Evolutionary conservation across 1,140 invertebrate species (phyloP), one percentile per base, ranked within the genome.

Genomic region (Cydia splendana): DNA sequence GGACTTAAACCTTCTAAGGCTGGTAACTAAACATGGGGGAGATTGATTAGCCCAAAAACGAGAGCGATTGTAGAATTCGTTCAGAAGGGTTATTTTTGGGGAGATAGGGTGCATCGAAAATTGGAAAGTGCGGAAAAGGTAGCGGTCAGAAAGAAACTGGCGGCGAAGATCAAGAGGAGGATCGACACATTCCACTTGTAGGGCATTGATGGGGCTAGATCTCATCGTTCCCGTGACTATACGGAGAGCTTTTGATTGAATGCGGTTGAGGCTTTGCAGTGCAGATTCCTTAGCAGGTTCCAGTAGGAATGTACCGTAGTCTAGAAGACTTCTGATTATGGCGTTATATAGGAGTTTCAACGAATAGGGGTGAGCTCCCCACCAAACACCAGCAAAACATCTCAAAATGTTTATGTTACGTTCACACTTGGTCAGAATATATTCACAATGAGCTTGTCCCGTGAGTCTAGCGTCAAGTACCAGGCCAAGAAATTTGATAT

Each of bases 271-370:
- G 76, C 78, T 81, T 18, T 79, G 65, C 0, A 80, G 53, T 2
- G 65, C 30, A 67, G 12, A 15, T 53, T 45, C 62, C 65, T 73
- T 82, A 62, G 74, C 75, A 4, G 71, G 75, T 3, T 53, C 62
- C 2, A 79, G 42, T 12, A 79, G 38, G 62, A 80, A 81, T 2
- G 75, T 42, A 4, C 77, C 82, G 75, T 83, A 85, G 34, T 85
- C 82, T 1, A 85, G 48, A 15, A 79, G 48, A 57, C 81, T 83
- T 24, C 79, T 77, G 3, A 86, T 28, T 34, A 84, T 24, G 0
- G 83, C 34, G 57, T 83, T 83, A 51, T 84, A 86, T 1, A 86
- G 5, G 5, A 83, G 45, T 76, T 81, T 84, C 57, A 81, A 74
- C 9, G 48, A 30, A 65, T 34, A 78, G 4, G 81, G 81, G 67